A percentile compares a stretch with the other conserved stretches of the same genome.
phyloP scores from a whole-genome alignment of 2,888 invertebrate genomes.

The Andrena bicolor region DNA sequence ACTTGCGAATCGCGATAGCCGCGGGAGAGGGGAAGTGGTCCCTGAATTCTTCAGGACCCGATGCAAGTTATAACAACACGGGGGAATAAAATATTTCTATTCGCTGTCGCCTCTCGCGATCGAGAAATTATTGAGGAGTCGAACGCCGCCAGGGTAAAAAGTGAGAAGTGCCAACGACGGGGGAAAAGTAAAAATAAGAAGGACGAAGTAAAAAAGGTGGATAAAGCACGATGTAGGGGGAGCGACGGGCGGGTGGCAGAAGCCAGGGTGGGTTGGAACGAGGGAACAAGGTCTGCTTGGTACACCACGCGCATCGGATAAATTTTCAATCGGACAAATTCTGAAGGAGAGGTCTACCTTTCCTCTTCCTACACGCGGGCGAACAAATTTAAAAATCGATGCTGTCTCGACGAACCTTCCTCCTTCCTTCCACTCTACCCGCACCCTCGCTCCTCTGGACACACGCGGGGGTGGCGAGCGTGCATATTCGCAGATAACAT shows the following conservation, averaged over 20 bases:
- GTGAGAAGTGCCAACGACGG: not conserved
- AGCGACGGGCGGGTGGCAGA: constrained; percentile 7
- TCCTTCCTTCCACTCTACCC: constrained; percentile 21
- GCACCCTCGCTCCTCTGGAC: constrained; percentile 64
- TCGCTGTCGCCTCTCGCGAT: constrained; percentile 44
- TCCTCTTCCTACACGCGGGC: constrained; percentile 47
- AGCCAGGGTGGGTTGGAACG: constrained; percentile 8
- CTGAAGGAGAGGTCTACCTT: constrained; percentile 72
- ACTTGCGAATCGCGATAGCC: constrained; percentile 51
- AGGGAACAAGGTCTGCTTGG: constrained; percentile 67
- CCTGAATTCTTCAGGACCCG: constrained; percentile 61
- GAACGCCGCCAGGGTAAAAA: constrained; percentile 4
- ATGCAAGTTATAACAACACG: constrained; percentile 48
- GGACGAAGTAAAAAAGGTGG: constrained; percentile 30
- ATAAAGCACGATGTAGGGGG: constrained; percentile 27
- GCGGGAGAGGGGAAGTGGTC: constrained; percentile 21
- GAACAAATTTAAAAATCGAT: constrained; percentile 82
- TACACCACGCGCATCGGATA: constrained; percentile 81
- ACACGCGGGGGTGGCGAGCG: constrained; percentile 63
- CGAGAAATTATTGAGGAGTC: constrained; percentile 64
- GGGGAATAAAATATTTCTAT: constrained; percentile 55
- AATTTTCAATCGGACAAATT: constrained; percentile 83
- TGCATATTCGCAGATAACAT: not conserved
- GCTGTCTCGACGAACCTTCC: constrained; percentile 64
- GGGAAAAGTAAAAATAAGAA: constrained; percentile 17